Evolutionary conservation across 2,113 vertebrate genomes (phyloP).

Genomic region (Dipodomys ordii): DNA sequence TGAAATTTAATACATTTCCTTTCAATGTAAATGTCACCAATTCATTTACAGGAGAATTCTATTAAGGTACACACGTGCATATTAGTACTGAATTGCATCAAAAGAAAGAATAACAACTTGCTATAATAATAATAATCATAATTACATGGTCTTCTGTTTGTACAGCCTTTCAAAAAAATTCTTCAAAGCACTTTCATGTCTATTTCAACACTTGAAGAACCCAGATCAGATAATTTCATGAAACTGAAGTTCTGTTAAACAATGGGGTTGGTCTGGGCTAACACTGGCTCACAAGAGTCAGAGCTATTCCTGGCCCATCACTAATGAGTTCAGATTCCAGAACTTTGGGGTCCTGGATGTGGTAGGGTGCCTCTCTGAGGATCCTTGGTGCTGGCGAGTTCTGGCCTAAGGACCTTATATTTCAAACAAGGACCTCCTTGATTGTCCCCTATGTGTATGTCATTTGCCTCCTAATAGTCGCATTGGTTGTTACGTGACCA

Average conservation of each 20-base stretch:
- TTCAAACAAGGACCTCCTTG: not conserved
- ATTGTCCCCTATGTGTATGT: not conserved
- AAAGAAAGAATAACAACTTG: constrained; percentile 48
- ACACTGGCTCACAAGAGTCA: not conserved
- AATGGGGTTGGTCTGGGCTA: not conserved
- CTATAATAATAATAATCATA: constrained; percentile 25
- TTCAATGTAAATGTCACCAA: constrained; percentile 27
- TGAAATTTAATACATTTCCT: constrained; percentile 22
- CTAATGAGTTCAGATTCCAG: not conserved
- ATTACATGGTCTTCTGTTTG: constrained; percentile 18
- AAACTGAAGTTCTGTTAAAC: not conserved
- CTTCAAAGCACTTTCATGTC: constrained; percentile 34
- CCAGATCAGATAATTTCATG: not conserved
- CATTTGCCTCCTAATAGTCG: constrained; percentile 87
- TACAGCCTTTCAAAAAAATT: constrained; percentile 27
- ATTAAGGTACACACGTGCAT: not conserved
- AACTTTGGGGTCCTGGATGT: not conserved
- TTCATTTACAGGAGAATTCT: constrained; percentile 34
- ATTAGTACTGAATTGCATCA: not conserved
- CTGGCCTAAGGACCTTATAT: not conserved
- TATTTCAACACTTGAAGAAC: not conserved
- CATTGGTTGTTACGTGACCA: constrained; percentile 93
- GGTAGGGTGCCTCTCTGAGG: not conserved
- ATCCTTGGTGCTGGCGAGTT: not conserved
- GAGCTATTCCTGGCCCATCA: not conserved